phyloP scores from a whole-genome alignment of 2,797 vertebrate genomes.

The Lagocephalus sceleratus region DNA sequence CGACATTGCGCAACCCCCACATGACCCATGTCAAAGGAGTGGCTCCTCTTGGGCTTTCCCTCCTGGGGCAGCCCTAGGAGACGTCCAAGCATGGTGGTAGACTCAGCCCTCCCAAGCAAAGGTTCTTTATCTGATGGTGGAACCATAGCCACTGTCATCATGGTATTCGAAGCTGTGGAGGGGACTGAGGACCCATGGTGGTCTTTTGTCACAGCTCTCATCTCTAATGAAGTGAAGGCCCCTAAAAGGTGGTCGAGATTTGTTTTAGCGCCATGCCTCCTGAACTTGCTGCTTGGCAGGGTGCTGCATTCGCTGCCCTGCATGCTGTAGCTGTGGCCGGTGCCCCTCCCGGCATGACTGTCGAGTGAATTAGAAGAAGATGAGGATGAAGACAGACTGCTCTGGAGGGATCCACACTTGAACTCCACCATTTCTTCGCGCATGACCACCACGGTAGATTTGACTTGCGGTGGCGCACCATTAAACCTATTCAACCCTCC shows the following conservation, averaged over 20 bases:
- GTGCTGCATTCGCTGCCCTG: slow-evolving; percentile 81
- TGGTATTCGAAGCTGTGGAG: slow-evolving; percentile 41
- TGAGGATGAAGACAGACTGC: slow-evolving; percentile 86
- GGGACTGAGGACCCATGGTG: slow-evolving; percentile 73
- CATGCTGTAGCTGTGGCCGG: slow-evolving; percentile 79
- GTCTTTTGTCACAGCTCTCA: slow-evolving; percentile 85
- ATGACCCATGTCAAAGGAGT: slow-evolving; percentile 97
- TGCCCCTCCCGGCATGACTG: slow-evolving; percentile 62
- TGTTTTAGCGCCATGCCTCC: slow-evolving; percentile 78
- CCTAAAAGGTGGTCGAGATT: slow-evolving; percentile 91
- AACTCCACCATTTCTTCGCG: slow-evolving; percentile 87
- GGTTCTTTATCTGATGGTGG: slow-evolving; percentile 90
- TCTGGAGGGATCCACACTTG: slow-evolving; percentile 82
- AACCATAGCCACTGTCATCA: slow-evolving; percentile 74
- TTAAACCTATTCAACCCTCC: slow-evolving; percentile 82
- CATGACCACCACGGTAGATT: slow-evolving; percentile 87
- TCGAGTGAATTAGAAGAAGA: slow-evolving; percentile 85
- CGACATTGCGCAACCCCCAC: slow-evolving; percentile 80
- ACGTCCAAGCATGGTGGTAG: slow-evolving; percentile 83
- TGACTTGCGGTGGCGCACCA: slow-evolving; percentile 79
- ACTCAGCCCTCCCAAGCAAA: slow-evolving; percentile 85
- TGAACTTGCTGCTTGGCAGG: slow-evolving; percentile 85
- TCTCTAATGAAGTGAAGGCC: slow-evolving; percentile 91
- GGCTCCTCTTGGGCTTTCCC: slow-evolving; percentile 92
- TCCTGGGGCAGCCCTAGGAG: slow-evolving; percentile 88